Evolutionary conservation across 1,140 invertebrate genomes (phyloP), one percentile per base, ranked within the genome.

Genomic region (Drosophila sturtevanti): DNA sequence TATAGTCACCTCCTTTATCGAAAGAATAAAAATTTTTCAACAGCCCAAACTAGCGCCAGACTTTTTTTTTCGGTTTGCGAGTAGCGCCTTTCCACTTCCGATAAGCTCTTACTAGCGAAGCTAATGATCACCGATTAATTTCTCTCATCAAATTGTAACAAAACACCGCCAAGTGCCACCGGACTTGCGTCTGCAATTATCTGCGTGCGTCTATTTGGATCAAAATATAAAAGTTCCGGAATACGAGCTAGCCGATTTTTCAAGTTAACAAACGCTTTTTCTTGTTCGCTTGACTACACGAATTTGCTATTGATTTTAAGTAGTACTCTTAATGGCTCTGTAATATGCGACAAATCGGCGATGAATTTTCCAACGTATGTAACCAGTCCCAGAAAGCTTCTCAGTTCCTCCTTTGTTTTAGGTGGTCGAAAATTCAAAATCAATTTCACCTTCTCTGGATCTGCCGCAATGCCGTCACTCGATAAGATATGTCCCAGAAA

Each of bases 41-140:
- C n/a, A n/a, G n/a, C n/a, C n/a, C n/a, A n/a, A n/a, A n/a, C n/a
- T n/a, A n/a, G n/a, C n/a, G n/a, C n/a, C n/a, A n/a, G n/a, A n/a
- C n/a, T n/a, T n/a, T n/a, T n/a, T n/a, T n/a, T n/a, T n/a, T n/a
- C n/a, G n/a, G n/a, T 92, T 65, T 92, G 91, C 5, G 79, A 92
- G 67, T 92, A 93, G 16, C 90, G 68, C 71, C 75, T 87, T 79
- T 93, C 89, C 5, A 80, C 77, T 27, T 81, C 73, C 5, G 91
- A 81, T 27, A 93, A 69, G 21, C 80, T 90, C 77, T 90, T 84
- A 60, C 85, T 92, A 3, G 61, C 66, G 61, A 79, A 70, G 16
- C 52, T 34, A 31, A 72, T 61, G 11, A 72, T 63, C 10, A 41
- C n/a, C 0, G 67, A 64, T 18, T 64, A 34, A 6, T 35, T 41